Evolutionary conservation across 1,140 invertebrate genomes (phyloP).

Genomic region (Lordiphosa collinella): DNA sequence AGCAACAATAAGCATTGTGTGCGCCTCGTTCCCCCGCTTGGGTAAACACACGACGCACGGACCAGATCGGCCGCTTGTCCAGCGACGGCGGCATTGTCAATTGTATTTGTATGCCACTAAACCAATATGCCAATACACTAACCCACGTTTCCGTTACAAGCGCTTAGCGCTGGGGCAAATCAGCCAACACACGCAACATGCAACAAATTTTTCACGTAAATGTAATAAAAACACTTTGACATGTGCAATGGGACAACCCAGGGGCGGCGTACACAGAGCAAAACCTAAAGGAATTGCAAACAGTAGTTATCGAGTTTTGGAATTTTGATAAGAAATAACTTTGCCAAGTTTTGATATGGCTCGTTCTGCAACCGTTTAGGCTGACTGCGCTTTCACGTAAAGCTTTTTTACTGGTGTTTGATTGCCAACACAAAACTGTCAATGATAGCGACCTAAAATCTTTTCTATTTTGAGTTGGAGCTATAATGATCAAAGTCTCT

Average conservation of each 20-base stretch:
- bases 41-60: slow-evolving; percentile 66
- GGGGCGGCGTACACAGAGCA: neutral
- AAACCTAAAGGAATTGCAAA: no score
- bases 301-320: no score
- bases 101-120: slow-evolving; percentile 42
- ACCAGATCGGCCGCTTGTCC: neutral
- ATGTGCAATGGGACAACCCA: slow-evolving; percentile 27
- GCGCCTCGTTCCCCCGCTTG: slow-evolving; percentile 23
- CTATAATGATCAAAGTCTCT: no score
- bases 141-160: slow-evolving; percentile 35
- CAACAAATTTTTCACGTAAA: slow-evolving; percentile 78
- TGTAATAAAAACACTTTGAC: slow-evolving; percentile 77
- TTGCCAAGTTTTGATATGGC: no score
- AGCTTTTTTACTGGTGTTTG: no score
- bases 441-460: no score
- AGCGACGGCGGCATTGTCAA: slow-evolving; percentile 32
- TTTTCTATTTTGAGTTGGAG: no score
- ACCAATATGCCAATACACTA: slow-evolving; percentile 45
- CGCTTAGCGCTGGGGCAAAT: neutral
- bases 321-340: no score
- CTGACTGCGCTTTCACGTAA: no score
- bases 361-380: no score
- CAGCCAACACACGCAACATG: slow-evolving; percentile 42
- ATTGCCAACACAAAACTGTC: no score
- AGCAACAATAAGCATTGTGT: slow-evolving; percentile 66